Evolutionary conservation across 1,140 invertebrate genomes (phyloP), one percentile per base, ranked within the genome.

Genomic region (Leptonema lineaticorne): DNA sequence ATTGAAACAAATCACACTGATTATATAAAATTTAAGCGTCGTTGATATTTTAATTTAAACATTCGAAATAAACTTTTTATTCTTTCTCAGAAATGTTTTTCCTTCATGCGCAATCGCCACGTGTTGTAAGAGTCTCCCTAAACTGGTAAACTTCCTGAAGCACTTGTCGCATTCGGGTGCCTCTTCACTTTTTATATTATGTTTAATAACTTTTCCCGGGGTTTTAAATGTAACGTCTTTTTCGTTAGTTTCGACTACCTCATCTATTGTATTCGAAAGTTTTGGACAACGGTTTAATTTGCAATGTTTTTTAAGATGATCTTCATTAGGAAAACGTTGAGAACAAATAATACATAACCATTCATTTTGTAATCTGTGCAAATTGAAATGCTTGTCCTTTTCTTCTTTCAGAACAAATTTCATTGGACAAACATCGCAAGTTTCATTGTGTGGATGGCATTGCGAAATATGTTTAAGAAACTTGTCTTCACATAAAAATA

Each of bases 91-190:
- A 59, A 67, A 67, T 16, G 30, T 33, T 30, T 30, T 59, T 2
- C 37, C 56, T 29, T 37, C 30, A 18, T 67, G 66, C 1, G 41
- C 37, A 9, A 60, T 59, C 5, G 50, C 37, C 1, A 59, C 27
- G 30, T 67, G 66, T 48, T 67, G 66, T n/a, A 20, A 18, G 7
- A 67, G 29, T 48, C 66, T 67, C 18, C 56, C 66, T 8, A 67
- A 14, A 29, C 66, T 67, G 9, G 66, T 67, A 28, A 67, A 67
- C 20, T 22, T 59, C 28, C 66, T 59, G 24, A 30, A 41, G 27
- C 66, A 67, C 9, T 24, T 27, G 6, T 59, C 16, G 27, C 66
- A 67, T 20, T 67, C 30, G 1, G 66, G 66, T n/a, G 66, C 66
- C 28, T 67, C 56, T 11, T 0, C 6, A 29, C 66, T 67, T 5